Conservation (phyloP, 2,113 vertebrate genomes). For the Megaleporinus macrocephalus region DNA sequence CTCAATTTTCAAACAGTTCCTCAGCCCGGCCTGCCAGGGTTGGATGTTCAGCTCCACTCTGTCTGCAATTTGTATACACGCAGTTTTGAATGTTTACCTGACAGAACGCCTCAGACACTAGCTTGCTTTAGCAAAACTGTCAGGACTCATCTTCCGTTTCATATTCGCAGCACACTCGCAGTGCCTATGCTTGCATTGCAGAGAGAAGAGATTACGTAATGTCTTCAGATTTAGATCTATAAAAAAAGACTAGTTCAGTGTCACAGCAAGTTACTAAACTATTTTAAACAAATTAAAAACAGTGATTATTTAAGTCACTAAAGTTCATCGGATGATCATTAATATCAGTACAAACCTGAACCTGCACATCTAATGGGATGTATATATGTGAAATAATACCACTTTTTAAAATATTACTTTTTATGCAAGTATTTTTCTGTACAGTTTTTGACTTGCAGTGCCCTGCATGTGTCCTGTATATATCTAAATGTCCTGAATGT, state of each 20-base stretch:
- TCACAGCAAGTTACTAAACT: not conserved
- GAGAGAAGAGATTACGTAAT: not conserved
- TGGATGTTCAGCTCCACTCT: not conserved
- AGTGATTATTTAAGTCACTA: too few species aligned
- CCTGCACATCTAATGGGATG: too few species aligned
- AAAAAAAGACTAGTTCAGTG: not conserved
- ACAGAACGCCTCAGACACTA: slow-evolving; percentile 27
- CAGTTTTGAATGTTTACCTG: slow-evolving; percentile 12
- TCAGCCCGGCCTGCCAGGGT: not conserved
- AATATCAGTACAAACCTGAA: too few species aligned
- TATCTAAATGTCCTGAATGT: too few species aligned
- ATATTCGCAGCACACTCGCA: not conserved
- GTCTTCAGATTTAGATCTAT: too few species aligned
- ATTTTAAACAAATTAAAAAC: too few species aligned
- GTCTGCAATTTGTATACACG: not conserved
- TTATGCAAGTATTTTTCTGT: too few species aligned
- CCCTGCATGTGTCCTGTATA: too few species aligned
- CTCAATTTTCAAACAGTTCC: slow-evolving; percentile 50
- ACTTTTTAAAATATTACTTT: too few species aligned
- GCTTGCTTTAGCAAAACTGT: slow-evolving; percentile 3
- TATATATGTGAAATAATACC: too few species aligned
- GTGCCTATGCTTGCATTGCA: not conserved
- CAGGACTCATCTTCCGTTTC: not conserved
- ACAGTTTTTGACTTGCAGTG: too few species aligned
- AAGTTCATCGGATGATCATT: too few species aligned